Evolutionary conservation across 2,888 invertebrate species (phyloP), one percentile per base, ranked within the genome.

Genomic region (Hyalella azteca): DNA sequence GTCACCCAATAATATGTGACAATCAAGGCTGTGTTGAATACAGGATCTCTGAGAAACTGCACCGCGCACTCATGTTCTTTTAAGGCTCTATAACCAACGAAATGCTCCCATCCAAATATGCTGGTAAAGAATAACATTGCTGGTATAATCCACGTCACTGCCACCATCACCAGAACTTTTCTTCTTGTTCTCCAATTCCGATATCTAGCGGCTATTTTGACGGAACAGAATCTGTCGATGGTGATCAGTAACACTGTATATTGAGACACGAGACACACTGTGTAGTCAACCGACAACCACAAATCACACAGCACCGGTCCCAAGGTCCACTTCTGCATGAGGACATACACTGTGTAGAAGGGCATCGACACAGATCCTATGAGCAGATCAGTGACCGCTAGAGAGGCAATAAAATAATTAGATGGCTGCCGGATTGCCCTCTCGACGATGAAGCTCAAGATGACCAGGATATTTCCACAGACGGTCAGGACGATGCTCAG

Each of bases 331-430:
- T 95, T 94, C 78, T 96, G 97, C 91, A 95, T 94, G 85, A 99
- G 90, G 79, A 98, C 94, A 90, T 99, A 98, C 85, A 97, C 95
- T 40, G 98, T 97, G 89, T 96, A 99, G 89, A 99, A 97, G 79
- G 99, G 98, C 94, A 99, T 96, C 41, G 98, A 98, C 82, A 98
- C 93, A 77, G 97, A 94, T 87, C 99, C 99, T 88, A 99, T 99
- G 83, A 98, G 91, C 90, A 98, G 93, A 89, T 98, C 98, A 13
- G 97, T 97, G 81, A 97, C 95, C 75, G 99, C 99, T 83, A 99
- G 91, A 0, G 98, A 98, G 13, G 98, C 98, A 85, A 99, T 98
- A 90, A 98, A 99, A 90, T 98, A 99, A 90, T 99, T 99, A 88
- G 97, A 97, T 40, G 99, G 98, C 88, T 98, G 98, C 80, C 99